Evolutionary conservation across 2,888 invertebrate genomes (phyloP).

Genomic region (Phengaris alcon): DNA sequence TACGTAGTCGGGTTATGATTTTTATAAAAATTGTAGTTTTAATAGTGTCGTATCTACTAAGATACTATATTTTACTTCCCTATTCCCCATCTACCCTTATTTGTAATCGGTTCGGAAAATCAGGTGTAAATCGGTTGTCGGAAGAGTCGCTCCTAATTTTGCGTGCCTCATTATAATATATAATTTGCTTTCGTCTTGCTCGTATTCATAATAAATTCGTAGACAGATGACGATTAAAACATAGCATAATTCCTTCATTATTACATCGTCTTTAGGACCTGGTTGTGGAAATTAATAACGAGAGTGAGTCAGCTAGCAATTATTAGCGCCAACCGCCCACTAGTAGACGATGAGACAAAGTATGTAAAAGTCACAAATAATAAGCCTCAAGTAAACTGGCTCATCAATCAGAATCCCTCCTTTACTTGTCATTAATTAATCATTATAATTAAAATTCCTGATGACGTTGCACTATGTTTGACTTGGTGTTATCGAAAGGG

Average conservation of each 20-base stretch:
- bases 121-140: no score
- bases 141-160: no score
- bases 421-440: constrained; percentile 72
- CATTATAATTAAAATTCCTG: constrained; percentile 75
- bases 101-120: no score
- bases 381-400: constrained; percentile 64
- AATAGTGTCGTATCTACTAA: no score
- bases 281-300: constrained; percentile 61
- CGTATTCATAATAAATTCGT: neutral
- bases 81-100: no score
- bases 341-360: constrained; percentile 68
- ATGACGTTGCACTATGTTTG: constrained; percentile 68
- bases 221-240: neutral
- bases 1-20: no score
- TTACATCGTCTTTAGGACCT: neutral
- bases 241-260: neutral
- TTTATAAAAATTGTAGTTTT: no score
- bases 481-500: constrained; percentile 17
- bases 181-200: neutral
- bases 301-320: constrained; percentile 66
- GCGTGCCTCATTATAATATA: no score
- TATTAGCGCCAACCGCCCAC: constrained; percentile 65
- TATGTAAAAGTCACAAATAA: constrained; percentile 73
- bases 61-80: no score
- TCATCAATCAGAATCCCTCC: constrained; percentile 72